Percentiles rank a stretch among this genome's conserved stretches.
Evolutionary conservation across 1,140 invertebrate species (phyloP).

Genomic region (Tachypleus tridentatus): DNA sequence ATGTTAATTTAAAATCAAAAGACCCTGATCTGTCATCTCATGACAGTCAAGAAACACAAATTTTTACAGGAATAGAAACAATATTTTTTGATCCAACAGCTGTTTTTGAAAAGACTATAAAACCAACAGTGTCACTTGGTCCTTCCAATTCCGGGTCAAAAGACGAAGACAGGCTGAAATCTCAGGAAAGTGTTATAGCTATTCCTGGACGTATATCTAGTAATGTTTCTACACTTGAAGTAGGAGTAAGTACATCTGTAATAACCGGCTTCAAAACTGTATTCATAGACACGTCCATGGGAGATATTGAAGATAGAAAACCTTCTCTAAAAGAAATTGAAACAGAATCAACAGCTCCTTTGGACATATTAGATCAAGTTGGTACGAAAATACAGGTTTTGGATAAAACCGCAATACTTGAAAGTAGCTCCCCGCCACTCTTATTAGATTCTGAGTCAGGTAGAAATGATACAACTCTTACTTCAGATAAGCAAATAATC

Average conservation of each 20-base stretch:
- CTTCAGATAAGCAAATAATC: conserved; percentile 14
- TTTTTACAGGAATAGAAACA: conserved; percentile 16
- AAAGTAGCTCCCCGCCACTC: neutral
- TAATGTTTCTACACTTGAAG: no score
- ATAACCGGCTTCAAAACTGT: conserved; percentile 1
- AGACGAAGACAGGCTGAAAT: no score
- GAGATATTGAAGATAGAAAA: conserved; percentile 1
- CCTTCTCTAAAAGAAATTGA: conserved; percentile 3
- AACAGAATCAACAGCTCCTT: conserved; percentile 2
- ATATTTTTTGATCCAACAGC: conserved; percentile 10
- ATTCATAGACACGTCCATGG: conserved; percentile 4
- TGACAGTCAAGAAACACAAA: conserved; percentile 1
- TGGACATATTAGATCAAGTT: neutral
- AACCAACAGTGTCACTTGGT: no score
- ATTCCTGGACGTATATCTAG: no score
- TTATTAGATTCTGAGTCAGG: neutral
- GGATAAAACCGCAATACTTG: neutral
- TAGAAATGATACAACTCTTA: conserved; percentile 7
- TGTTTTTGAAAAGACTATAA: neutral
- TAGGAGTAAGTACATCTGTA: neutral
- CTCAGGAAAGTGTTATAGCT: no score
- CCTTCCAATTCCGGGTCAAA: no score
- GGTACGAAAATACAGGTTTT: neutral
- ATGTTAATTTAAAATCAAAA: no score
- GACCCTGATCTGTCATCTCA: no score